Evolutionary conservation across 1,140 invertebrate genomes (phyloP), one percentile per base, ranked within the genome.

Genomic region (Drosophila ohnishii): DNA sequence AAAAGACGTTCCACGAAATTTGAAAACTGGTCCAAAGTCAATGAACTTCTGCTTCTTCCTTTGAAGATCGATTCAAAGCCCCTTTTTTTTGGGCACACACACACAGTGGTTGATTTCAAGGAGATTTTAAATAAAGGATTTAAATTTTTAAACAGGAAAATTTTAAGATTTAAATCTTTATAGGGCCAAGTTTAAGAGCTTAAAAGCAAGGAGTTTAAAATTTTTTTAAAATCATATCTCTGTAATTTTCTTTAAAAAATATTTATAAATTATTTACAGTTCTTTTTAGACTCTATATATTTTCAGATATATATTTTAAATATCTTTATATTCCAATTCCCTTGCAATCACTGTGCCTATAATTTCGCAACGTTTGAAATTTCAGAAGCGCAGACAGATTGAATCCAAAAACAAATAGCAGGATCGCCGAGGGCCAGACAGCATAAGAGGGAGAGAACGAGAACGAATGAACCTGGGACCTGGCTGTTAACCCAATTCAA

Each of bases 401-500:
- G 71, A 76, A 79, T 61, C 25, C 30, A 81, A 67, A 76, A 67
- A 78, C 59, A 76, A 75, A 75, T 72, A 69, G 70, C 57, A 63
- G 56, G 60, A 70, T 44, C 61, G 61, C 61, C 67, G 16, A 81
- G 65, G 69, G 63, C 48, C 72, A 77, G 78, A 85, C 75, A 45
- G 47, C 2, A 34, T 40, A 37, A n/a, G 9, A 51, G 16, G 9
- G 11, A 58, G 39, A 64, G 39, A 64, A 62, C 32, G 51, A 72
- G 53, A 40, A 79, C n/a, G 34, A 65, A 59, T 47, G 53, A 63
- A 75, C 81, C 75, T 86, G 84, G 83, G 56, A 75, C 81, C 75
- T 86, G 84, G 83, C 83, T 87, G 77, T 90, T 90, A 90, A 90
- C 88, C 88, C 86, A 90, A 88, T 90, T 90, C 88, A 90, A 90